Conservation (phyloP, 2,113 vertebrate genomes). For the Passer montanus region DNA sequence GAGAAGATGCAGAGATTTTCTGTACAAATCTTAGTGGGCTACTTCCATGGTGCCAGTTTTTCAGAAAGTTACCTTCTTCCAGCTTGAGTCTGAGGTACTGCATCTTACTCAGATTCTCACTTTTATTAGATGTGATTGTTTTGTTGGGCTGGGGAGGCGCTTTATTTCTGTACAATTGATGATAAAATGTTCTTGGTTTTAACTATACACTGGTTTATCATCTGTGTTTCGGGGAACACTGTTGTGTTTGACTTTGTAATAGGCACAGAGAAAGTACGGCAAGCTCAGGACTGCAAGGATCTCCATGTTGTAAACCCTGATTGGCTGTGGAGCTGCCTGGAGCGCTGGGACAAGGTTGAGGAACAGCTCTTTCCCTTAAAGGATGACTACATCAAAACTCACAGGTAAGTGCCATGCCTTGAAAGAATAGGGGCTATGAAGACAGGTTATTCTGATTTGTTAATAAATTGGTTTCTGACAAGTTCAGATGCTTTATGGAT, state of each 20-base stretch:
- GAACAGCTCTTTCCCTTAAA: slow-evolving; percentile 92
- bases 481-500: neutral
- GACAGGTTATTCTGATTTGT: neutral
- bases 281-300: slow-evolving; percentile 87
- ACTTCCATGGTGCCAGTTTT: neutral
- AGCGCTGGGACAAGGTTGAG: slow-evolving; percentile 96
- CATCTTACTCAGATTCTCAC: neutral
- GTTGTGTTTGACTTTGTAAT: neutral
- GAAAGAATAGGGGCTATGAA: neutral
- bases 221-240: neutral
- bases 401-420: slow-evolving; percentile 71
- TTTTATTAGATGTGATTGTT: neutral
- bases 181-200: neutral
- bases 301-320: slow-evolving; percentile 93
- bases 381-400: slow-evolving; percentile 84
- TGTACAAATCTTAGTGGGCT: neutral
- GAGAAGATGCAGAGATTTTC: neutral
- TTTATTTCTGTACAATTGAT: neutral
- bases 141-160: neutral
- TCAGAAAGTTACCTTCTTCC: neutral
- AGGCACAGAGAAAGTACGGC: slow-evolving; percentile 97
- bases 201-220: neutral
- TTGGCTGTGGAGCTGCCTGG: slow-evolving; percentile 97
- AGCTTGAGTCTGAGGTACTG: neutral
- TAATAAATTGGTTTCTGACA: neutral